Base-by-base conservation (phyloP, 1,140 invertebrate genomes). In the Drosophila nikananu region DNA sequence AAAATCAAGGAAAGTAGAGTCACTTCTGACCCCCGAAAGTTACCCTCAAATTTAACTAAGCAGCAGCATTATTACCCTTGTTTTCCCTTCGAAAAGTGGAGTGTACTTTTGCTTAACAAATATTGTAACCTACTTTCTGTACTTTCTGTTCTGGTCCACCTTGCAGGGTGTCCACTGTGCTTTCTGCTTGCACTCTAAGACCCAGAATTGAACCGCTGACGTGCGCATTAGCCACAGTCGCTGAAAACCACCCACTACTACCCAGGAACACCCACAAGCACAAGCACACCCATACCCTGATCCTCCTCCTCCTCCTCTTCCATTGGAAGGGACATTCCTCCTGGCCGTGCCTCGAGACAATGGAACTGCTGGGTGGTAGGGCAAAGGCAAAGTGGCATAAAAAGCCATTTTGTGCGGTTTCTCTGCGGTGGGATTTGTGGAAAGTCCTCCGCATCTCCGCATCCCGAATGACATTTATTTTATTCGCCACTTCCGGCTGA, bases 401-500 rank as follows among this genome's bases (percentile, higher is more conserved):
- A 87, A 87, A 89, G 84, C 86, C 86, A 89, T 89, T 89, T 89
- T 89, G 81, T 90, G 84, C 74, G 86, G 84, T 72, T 89, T 81
- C 52, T 70, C 58, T 70, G 67, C 57, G 67, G 54, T 48, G 71
- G 71, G 72, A 67, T 76, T 44, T 62, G 58, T n/a, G 61, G 61
- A 55, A 61, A 27, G 48, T 49, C 51, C 55, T 19, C 54, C n/a
- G n/a, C n/a, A n/a, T n/a, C 52, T n/a, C 37, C 39, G 39, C 1
- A 42, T 42, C 39, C 71, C 75, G 49, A 68, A 89, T 90, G 86
- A 86, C 86, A 89, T 89, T 89, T 90, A 89, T 89, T 89, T 89
- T 90, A 89, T 89, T 90, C 86, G 70, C 71, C 78, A 89, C 81
- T 89, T 89, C 86, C 86, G 86, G 81, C 86, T 73, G 80, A 82